Evolutionary conservation across 1,140 invertebrate genomes (phyloP).

Genomic region (Hylaeus volcanicus): DNA sequence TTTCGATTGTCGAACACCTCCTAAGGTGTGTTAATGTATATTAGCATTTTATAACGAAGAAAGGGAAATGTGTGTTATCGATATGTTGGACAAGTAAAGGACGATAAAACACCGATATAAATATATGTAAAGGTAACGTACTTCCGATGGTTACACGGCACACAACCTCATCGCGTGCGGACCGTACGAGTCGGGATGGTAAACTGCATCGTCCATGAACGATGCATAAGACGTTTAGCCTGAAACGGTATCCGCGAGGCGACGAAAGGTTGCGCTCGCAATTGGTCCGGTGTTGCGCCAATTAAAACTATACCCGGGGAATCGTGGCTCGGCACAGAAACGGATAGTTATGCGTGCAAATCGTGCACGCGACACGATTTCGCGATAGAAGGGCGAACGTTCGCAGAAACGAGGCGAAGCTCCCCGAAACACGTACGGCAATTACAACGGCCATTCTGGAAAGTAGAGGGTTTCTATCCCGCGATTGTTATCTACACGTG

Average conservation of each 20-base stretch:
- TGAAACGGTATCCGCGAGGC: not conserved
- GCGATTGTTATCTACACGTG: slow-evolving; percentile 80
- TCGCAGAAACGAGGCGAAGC: slow-evolving; percentile 47
- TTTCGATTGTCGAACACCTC: no score
- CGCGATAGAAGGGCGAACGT: slow-evolving; percentile 30
- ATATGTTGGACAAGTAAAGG: no score
- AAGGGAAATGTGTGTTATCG: no score
- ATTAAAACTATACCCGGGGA: not conserved
- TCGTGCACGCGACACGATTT: slow-evolving; percentile 34
- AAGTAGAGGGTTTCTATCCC: slow-evolving; percentile 73
- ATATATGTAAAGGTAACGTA: no score
- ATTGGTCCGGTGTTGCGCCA: not conserved
- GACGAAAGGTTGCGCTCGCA: not conserved
- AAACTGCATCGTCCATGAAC: no score
- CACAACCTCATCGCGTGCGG: no score
- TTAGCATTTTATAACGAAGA: no score
- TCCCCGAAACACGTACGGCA: slow-evolving; percentile 72
- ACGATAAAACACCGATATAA: no score
- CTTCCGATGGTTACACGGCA: no score
- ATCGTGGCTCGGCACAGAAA: not conserved
- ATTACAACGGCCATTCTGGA: slow-evolving; percentile 71
- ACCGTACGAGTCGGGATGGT: no score
- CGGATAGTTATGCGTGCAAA: slow-evolving; percentile 43
- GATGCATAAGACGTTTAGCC: no score
- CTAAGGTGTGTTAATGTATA: no score